Base-by-base conservation (phyloP, 2,797 vertebrate species). In the Tolypeutes matacus region DNA sequence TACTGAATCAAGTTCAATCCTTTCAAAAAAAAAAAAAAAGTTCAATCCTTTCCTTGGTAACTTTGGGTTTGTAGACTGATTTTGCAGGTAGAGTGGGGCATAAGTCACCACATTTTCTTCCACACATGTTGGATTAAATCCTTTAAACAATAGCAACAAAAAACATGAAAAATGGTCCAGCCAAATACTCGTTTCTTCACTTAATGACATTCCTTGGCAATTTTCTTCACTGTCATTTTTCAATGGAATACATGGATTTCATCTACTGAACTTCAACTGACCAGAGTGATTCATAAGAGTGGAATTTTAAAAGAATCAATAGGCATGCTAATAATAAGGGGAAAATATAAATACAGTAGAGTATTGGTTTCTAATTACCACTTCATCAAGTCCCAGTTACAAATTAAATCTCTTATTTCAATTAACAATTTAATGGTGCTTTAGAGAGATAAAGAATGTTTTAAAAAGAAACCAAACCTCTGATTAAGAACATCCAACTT, bases 331-430 rank as follows among this genome's bases (percentile, higher is more conserved):
- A 91, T 83, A 92, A 86, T 90, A 85, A 88, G 42, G 53, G 56
- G 73, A 89, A 53, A 69, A 70, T 76, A 75, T 51, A 85, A 75
- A 92, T 51, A 7, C 31, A 88, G 23, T 75, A 70, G 10, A 91
- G 62, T 58, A 77, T 82, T 93, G 95, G 36, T 95, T 95, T 93
- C 82, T 88, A 93, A 91, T 95, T 72, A 86, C 87, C 62, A 89
- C 73, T 97, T 94, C 51, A 69, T 89, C 77, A 83, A 91, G 81
- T 82, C 64, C 29, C 34, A 46, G 31, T 88, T 94, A 95, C 64
- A 95, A 96, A 93, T 93, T 78, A 88, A 56, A 62, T 88, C 64
- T 89, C 62, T 95, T 91, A 90, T 95, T 96, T 97, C 91, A 90
- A 93, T 93, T 93, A 97, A 96, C 88, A 95, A 75, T 92, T 67